These are phyloP conservation scores for Hyperoodon ampullatus DNA, from an alignment of 2,113 vertebrate genomes.

Conservation along the genomic window DNA sequence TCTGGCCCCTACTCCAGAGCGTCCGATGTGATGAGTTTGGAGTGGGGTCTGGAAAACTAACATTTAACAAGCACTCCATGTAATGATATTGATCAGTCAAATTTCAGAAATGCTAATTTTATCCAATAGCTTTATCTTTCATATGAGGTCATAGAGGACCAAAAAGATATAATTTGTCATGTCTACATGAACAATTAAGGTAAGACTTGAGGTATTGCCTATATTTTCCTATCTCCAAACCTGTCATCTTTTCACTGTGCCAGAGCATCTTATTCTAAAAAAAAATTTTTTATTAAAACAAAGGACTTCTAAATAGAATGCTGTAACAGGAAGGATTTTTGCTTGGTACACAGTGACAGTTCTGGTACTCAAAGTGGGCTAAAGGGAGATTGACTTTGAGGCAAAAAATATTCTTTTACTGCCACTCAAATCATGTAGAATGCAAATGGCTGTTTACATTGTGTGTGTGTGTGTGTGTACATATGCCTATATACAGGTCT, in stretches of 20 bases:
- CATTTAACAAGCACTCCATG: background rate
- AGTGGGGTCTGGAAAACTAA: background rate
- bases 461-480: background rate
- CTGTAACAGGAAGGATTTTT: background rate
- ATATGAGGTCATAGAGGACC: background rate
- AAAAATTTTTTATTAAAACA: background rate
- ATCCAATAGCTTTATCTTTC: background rate
- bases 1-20: background rate
- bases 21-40: background rate
- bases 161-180: background rate
- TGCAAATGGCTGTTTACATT: background rate
- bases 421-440: background rate
- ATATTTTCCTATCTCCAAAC: background rate
- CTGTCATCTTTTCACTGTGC: background rate
- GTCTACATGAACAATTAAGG: background rate
- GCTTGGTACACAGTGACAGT: background rate
- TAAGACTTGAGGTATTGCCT: background rate
- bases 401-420: background rate
- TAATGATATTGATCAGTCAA: background rate
- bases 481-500: background rate
- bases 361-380: constrained; percentile 37
- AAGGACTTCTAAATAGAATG: background rate
- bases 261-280: background rate
- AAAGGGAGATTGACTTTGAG: background rate
- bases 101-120: background rate